Evolutionary conservation across 2,113 vertebrate species (phyloP).

Genomic region (Podarcis cretensis): DNA sequence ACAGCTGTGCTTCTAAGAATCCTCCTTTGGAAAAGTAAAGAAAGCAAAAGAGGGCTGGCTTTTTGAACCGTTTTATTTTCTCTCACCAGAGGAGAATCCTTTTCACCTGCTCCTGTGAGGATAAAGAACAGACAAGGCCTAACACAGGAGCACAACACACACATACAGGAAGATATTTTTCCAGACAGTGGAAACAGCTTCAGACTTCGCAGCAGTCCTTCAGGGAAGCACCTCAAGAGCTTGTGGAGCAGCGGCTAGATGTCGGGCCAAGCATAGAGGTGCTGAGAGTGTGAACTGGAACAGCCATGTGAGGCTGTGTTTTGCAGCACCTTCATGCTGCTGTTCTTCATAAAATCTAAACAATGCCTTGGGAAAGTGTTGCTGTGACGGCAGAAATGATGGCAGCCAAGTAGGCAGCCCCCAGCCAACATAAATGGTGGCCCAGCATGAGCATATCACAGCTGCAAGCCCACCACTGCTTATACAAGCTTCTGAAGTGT

Average conservation of each 20-base stretch:
- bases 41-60: background rate
- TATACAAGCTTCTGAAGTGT: too few relatives aligned
- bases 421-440: too few relatives aligned
- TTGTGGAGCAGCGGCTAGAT: background rate
- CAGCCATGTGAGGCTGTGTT: background rate
- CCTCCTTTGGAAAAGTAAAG: slow-evolving; percentile 3
- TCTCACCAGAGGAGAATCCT: background rate
- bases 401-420: too few relatives aligned
- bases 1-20: slow-evolving; percentile 1
- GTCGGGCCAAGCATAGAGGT: background rate
- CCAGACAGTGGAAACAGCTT: background rate
- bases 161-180: background rate
- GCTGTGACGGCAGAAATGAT: too few relatives aligned
- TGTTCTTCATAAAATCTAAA: background rate
- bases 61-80: background rate
- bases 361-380: too few relatives aligned
- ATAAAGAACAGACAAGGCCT: background rate
- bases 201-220: background rate
- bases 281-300: background rate
- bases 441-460: too few relatives aligned
- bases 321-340: background rate
- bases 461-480: too few relatives aligned
- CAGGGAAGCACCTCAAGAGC: background rate
- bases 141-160: background rate
- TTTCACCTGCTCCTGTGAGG: background rate